phyloP scores from a whole-genome alignment of 2,888 invertebrate species.

The Oscheius sp. region DNA sequence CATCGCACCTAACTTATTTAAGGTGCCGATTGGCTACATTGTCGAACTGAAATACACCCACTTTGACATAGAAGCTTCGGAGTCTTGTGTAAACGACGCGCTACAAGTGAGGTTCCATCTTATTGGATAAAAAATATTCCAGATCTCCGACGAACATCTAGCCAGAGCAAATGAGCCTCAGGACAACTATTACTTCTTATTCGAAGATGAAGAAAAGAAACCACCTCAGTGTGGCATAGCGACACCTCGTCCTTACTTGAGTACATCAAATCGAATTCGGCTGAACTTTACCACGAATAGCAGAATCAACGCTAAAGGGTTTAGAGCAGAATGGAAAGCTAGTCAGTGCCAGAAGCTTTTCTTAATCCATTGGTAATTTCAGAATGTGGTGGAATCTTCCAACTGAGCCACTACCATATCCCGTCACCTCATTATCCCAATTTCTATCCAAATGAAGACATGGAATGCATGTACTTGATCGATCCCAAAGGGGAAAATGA shows the following conservation, averaged over 20 bases:
- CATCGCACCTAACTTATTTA: no score
- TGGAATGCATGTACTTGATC: constrained; percentile 61
- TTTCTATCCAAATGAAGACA: constrained; percentile 65
- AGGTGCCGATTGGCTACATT: constrained; percentile 64
- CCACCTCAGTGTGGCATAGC: constrained; percentile 58
- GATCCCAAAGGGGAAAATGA: constrained; percentile 47
- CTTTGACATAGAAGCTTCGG: constrained; percentile 61
- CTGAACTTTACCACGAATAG: constrained; percentile 69
- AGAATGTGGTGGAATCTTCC: constrained; percentile 63
- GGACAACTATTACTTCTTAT: constrained; percentile 68
- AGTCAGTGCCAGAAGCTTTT: no score
- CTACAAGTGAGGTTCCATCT: constrained; percentile 25
- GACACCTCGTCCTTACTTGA: constrained; percentile 49
- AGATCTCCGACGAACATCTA: constrained; percentile 68
- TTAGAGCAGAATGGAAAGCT: constrained; percentile 65
- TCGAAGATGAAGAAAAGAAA: constrained; percentile 63
- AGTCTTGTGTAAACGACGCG: constrained; percentile 59
- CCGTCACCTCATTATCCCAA: constrained; percentile 69
- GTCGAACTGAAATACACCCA: constrained; percentile 55
- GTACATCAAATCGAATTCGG: constrained; percentile 64
- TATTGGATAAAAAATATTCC: neutral
- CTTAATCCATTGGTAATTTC: constrained; percentile 25
- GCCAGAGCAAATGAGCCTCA: constrained; percentile 62
- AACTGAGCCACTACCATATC: constrained; percentile 64
- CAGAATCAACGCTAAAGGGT: constrained; percentile 60